phyloP scores from a whole-genome alignment of 2,113 vertebrate species.

The Pogona vitticeps region DNA sequence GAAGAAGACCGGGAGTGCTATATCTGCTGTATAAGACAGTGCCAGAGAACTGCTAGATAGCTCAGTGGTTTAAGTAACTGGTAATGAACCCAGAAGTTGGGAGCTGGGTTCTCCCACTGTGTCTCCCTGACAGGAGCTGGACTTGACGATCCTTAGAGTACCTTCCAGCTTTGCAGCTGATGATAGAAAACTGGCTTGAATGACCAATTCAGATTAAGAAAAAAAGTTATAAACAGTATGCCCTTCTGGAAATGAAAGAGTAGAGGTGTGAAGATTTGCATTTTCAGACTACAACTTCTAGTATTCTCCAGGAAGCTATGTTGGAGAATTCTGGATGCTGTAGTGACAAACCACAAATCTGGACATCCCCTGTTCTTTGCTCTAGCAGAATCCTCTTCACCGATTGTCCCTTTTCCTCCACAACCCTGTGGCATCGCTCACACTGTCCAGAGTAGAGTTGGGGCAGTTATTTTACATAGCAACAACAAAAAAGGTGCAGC shows the following conservation, averaged over 20 bases:
- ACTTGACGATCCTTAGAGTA: neutral
- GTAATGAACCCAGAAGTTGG: neutral
- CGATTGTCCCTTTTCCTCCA: neutral
- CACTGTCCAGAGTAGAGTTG: neutral
- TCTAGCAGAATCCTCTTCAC: too few species aligned
- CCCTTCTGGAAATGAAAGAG: neutral
- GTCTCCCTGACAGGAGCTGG: neutral
- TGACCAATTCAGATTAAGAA: neutral
- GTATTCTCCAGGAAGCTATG: too few species aligned
- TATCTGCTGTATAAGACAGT: too few species aligned
- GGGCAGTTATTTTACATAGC: neutral
- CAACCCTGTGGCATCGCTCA: neutral
- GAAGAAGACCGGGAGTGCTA: neutral
- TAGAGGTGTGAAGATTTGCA: neutral
- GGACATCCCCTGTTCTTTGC: too few species aligned
- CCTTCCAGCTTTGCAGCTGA: neutral
- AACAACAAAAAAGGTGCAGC: too few species aligned
- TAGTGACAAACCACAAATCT: too few species aligned
- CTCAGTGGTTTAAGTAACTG: too few species aligned
- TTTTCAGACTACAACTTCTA: too few species aligned
- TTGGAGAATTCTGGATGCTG: too few species aligned
- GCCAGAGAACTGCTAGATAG: too few species aligned
- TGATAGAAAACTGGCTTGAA: neutral
- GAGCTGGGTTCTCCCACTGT: neutral
- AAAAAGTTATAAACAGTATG: too few species aligned